phyloP scores from a whole-genome alignment of 2,797 vertebrate species.

The Pseudomugil gertrudae region DNA sequence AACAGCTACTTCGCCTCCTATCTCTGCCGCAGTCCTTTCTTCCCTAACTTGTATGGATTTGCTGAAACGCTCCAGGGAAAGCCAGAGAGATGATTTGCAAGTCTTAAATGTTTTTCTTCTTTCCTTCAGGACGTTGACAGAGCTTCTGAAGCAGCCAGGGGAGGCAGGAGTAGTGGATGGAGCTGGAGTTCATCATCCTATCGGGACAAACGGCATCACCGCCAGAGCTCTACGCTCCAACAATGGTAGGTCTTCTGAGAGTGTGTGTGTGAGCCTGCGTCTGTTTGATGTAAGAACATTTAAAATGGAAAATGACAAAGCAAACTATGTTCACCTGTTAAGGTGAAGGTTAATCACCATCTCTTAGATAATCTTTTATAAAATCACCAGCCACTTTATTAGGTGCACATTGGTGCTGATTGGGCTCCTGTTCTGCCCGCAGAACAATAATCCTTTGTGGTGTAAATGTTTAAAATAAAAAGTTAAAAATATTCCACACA shows the following conservation, averaged over 20 bases:
- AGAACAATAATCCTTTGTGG: not conserved
- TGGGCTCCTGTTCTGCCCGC: not conserved
- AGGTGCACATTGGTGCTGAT: not conserved
- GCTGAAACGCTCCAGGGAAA: conserved; percentile 1
- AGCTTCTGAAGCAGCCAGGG: conserved; percentile 92
- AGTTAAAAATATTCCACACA: not conserved
- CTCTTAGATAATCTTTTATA: not conserved
- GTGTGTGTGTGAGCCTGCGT: not conserved
- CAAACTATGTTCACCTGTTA: not conserved
- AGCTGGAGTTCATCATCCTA: conserved; percentile 86
- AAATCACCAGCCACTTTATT: not conserved
- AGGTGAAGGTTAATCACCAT: not conserved
- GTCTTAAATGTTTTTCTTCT: conserved; percentile 20
- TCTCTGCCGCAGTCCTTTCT: not conserved
- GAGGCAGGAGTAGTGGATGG: conserved; percentile 79
- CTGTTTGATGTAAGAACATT: conserved; percentile 3
- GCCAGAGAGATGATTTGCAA: not conserved
- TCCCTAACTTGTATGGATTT: not conserved
- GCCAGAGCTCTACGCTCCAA: conserved; percentile 81
- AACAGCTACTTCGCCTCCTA: not conserved
- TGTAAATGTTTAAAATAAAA: not conserved
- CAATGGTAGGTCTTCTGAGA: conserved; percentile 82
- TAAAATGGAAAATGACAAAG: not conserved
- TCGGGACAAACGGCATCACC: conserved; percentile 85
- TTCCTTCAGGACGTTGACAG: conserved; percentile 87